These are phyloP conservation scores for Baronia brevicornis DNA, from an alignment of 2,888 invertebrate genomes.

Conservation along the genomic window DNA sequence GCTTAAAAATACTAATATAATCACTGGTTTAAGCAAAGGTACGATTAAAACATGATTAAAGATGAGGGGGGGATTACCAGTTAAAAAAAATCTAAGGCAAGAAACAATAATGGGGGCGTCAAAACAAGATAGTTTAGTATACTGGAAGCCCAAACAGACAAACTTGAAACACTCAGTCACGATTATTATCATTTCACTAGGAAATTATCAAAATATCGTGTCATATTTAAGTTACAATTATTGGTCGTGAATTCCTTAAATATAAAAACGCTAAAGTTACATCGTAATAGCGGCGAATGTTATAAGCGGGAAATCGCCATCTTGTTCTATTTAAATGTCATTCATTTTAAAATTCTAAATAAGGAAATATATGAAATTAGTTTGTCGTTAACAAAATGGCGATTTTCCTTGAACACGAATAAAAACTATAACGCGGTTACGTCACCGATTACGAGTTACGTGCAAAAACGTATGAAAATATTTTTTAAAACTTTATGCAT, in stretches of 20 bases:
- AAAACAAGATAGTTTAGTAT: conserved; percentile 55
- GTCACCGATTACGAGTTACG: conserved; percentile 45
- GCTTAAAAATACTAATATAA: conserved; percentile 30
- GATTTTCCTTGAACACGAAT: conserved; percentile 41
- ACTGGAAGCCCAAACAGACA: conserved; percentile 74
- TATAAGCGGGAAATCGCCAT: conserved; percentile 37
- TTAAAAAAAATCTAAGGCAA: conserved; percentile 16
- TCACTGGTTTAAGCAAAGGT: conserved; percentile 44
- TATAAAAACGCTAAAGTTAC: conserved; percentile 55
- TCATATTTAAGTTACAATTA: conserved; percentile 69
- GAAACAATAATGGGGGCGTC: conserved; percentile 35
- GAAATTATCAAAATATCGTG: conserved; percentile 58
- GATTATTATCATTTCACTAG: conserved; percentile 67
- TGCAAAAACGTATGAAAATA: conserved; percentile 76
- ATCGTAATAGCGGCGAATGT: conserved; percentile 43
- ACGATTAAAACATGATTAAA: conserved; percentile 10
- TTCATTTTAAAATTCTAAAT: conserved; percentile 15
- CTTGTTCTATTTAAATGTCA: conserved; percentile 17
- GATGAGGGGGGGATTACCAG: conserved; percentile 16
- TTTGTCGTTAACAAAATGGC: conserved; percentile 28
- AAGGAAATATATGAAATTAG: conserved; percentile 17
- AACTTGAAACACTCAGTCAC: conserved; percentile 68
- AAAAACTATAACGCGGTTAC: conserved; percentile 45
- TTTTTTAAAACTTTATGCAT: conserved; percentile 65
- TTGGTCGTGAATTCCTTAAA: conserved; percentile 71